Evolutionary conservation across 2,113 vertebrate genomes (phyloP), one percentile per base, ranked within the genome.

Genomic region (Ceyx cyanopectus): DNA sequence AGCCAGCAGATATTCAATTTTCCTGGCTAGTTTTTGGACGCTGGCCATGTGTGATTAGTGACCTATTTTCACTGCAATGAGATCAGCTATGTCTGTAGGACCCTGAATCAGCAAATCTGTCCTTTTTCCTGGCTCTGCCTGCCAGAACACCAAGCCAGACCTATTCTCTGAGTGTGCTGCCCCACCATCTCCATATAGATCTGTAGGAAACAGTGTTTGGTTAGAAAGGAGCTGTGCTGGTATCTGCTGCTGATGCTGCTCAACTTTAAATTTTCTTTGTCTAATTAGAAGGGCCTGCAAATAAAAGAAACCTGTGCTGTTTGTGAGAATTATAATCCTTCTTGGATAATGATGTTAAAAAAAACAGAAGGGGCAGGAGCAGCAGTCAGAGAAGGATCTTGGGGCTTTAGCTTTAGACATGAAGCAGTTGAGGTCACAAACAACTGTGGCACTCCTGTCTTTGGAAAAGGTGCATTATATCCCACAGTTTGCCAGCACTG

Each of bases 61-160:
- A 97, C 97, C 97, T 97, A 96, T 97, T 97, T 98, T 97, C 96
- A 66, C 75, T 73, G 90, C 80, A 76, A 13, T 87, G 92, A 97
- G 92, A 96, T 90, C 95, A 96, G 96, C 95, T 95, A n/a, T 78
- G 77, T 92, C 89, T 89, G 88, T 79, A 92, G 92, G 91, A 87
- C 88, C 82, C 94, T 97, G 97, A 97, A 94, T 97, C 97, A 97
- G 97, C 98, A 96, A 68, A 96, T 95, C 95, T 94, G 43, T 81
- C 87, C 53, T 66, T 74, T 80, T 94, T 80, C 43, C 90, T 66
- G 63, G 57, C 94, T 91, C 85, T 61, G 77, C 41, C n/a, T 88
- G 90, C 84, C 83, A 19, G 66, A 81, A 18, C 6, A 9, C 54
- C 0, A 4, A 65, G 46, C 63, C 74, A 75, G 73, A 58, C 34